Evolutionary conservation across 2,888 invertebrate genomes (phyloP).

Genomic region (Philaethria dido): DNA sequence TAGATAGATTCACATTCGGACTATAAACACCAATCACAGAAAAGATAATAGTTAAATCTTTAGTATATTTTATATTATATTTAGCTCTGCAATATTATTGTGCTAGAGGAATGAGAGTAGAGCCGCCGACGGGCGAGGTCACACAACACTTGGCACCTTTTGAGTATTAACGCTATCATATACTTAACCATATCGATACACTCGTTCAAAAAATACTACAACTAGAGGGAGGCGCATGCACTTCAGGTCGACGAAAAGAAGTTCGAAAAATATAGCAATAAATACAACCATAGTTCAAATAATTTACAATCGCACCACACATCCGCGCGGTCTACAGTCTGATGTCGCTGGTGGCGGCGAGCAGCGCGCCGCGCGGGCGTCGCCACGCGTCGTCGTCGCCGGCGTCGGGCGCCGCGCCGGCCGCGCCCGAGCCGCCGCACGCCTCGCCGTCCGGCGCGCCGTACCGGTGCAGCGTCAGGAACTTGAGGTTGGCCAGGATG

Average conservation of each 20-base stretch:
- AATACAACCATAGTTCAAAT: slow-evolving; percentile 60
- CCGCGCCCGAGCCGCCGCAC: slow-evolving; percentile 54
- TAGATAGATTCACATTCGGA: slow-evolving; percentile 61
- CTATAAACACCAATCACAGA: slow-evolving; percentile 53
- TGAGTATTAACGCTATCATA: slow-evolving; percentile 77
- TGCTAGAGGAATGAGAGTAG: slow-evolving; percentile 76
- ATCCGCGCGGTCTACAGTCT: slow-evolving; percentile 54
- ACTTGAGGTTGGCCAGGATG: slow-evolving; percentile 72
- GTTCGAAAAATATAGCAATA: slow-evolving; percentile 72
- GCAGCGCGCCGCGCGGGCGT: slow-evolving; percentile 52
- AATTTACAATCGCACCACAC: slow-evolving; percentile 48
- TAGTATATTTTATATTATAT: slow-evolving; percentile 51
- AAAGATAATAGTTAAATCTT: slow-evolving; percentile 47
- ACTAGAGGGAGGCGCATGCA: slow-evolving; percentile 73
- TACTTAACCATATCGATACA: slow-evolving; percentile 59
- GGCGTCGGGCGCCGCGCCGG: slow-evolving; percentile 46
- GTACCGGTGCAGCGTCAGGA: slow-evolving; percentile 76
- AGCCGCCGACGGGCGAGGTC: slow-evolving; percentile 55
- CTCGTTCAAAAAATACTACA: slow-evolving; percentile 58
- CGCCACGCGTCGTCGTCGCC: slow-evolving; percentile 48
- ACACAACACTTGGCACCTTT: slow-evolving; percentile 70
- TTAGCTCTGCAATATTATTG: slow-evolving; percentile 66
- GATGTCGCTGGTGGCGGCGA: slow-evolving; percentile 67
- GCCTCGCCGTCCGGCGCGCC: slow-evolving; percentile 64
- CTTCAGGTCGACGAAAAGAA: slow-evolving; percentile 72